These are phyloP conservation scores for Hyposmocoma kahamanoa DNA, from an alignment of 1,140 invertebrate genomes.

Conservation along the genomic window DNA sequence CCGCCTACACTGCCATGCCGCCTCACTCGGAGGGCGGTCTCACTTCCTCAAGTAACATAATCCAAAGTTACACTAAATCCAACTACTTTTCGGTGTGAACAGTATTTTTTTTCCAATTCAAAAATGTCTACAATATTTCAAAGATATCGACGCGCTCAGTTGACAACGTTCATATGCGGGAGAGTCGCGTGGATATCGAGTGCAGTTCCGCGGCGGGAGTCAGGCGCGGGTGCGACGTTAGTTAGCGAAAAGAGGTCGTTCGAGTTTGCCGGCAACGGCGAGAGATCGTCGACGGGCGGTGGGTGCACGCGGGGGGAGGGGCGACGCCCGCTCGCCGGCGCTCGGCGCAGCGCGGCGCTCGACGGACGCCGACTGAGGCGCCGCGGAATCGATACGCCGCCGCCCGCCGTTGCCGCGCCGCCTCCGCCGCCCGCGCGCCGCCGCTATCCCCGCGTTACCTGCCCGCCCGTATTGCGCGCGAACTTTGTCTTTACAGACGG, in stretches of 20 bases:
- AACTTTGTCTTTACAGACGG: slow-evolving; percentile 68
- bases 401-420: slow-evolving; percentile 25
- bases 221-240: slow-evolving; percentile 62
- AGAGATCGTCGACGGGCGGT: slow-evolving; percentile 34
- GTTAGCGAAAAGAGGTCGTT: slow-evolving; percentile 66
- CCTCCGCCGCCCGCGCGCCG: slow-evolving; percentile 30
- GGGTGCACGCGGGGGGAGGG: slow-evolving; percentile 14
- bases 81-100: too few relatives aligned
- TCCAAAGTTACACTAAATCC: slow-evolving; percentile 10
- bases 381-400: slow-evolving; percentile 40
- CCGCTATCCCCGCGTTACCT: slow-evolving; percentile 64
- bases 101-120: too few relatives aligned
- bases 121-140: too few relatives aligned
- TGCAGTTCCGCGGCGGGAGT: slow-evolving; percentile 61
- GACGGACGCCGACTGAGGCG: slow-evolving; percentile 64
- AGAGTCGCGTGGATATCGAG: slow-evolving; percentile 37
- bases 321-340: slow-evolving; percentile 58
- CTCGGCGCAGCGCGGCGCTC: slow-evolving; percentile 67
- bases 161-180: too few relatives aligned
- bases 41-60: slow-evolving; percentile 7
- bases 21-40: slow-evolving; percentile 9
- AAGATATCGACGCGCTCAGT: too few relatives aligned
- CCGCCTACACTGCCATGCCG: slow-evolving; percentile 13
- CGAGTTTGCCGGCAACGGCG: slow-evolving; percentile 59
- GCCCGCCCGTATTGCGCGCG: slow-evolving; percentile 69